Percentiles rank a stretch among this genome's conserved stretches.
Conservation (phyloP, 2,113 vertebrate species). For the Mystacornis crossleyi region DNA sequence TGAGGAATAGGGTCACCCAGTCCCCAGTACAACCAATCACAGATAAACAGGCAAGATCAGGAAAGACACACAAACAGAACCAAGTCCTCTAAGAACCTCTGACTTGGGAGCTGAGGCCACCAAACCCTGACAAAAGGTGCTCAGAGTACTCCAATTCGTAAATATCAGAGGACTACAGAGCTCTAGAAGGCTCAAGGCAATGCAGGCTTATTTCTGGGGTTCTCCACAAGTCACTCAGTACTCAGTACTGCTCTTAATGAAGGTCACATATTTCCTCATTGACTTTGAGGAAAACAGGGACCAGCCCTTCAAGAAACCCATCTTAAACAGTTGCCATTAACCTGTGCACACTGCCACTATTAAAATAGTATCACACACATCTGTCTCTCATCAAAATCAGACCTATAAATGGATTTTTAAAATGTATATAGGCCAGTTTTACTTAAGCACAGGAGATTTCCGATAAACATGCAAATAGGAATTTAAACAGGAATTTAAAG, state of each 20-base stretch:
- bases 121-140: background rate
- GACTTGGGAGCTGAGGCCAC: background rate
- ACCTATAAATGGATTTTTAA: background rate
- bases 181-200: background rate
- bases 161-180: background rate
- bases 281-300: background rate
- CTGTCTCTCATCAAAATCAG: constrained; percentile 30
- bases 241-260: background rate
- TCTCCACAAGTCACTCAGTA: background rate
- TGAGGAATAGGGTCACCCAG: background rate
- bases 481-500: constrained; percentile 70
- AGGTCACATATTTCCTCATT: background rate
- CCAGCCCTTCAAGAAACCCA: background rate
- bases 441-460: constrained; percentile 65
- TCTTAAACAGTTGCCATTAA: background rate
- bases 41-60: background rate
- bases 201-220: background rate
- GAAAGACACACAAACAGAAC: background rate
- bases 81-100: background rate
- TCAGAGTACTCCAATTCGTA: background rate
- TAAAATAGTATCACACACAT: background rate
- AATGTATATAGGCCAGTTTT: constrained; percentile 61
- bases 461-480: constrained; percentile 68
- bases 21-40: background rate
- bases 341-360: background rate